These are phyloP conservation scores for Lydus trimaculatus DNA, from an alignment of 2,888 invertebrate species.

Conservation along the genomic window DNA sequence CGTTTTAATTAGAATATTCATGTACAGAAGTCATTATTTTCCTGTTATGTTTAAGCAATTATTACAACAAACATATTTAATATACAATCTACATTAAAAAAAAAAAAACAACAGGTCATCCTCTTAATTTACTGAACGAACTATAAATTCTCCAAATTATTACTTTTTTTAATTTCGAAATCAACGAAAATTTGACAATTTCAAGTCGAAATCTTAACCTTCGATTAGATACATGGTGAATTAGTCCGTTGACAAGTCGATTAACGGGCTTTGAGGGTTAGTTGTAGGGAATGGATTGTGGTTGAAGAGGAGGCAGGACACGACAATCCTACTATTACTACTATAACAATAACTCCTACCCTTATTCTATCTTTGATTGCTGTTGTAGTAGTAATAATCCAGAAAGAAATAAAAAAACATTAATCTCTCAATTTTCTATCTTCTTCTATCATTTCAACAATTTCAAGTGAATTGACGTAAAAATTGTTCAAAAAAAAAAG, in stretches of 20 bases:
- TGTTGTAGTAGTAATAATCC: not conserved
- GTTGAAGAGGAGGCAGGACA: not conserved
- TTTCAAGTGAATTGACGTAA: not conserved
- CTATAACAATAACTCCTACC: not conserved
- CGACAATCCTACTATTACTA: not conserved
- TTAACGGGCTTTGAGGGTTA: not conserved
- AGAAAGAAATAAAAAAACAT: not conserved
- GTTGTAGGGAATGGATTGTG: constrained; percentile 1
- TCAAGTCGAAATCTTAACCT: no score
- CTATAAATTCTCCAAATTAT: no score
- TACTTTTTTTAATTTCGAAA: no score
- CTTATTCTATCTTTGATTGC: not conserved
- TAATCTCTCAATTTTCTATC: not conserved
- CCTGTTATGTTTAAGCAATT: not conserved
- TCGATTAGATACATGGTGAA: constrained; percentile 1
- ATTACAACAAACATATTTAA: not conserved
- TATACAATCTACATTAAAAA: no score
- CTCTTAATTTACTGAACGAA: no score
- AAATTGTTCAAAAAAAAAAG: not conserved
- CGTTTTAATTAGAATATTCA: constrained; percentile 1
- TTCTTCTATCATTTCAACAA: not conserved
- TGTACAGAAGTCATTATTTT: not conserved
- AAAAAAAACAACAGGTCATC: no score
- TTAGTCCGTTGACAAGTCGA: constrained; percentile 1
- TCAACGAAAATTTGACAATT: no score